Base-by-base conservation (phyloP, 2,113 vertebrate species). In the Chrysochloris asiatica region DNA sequence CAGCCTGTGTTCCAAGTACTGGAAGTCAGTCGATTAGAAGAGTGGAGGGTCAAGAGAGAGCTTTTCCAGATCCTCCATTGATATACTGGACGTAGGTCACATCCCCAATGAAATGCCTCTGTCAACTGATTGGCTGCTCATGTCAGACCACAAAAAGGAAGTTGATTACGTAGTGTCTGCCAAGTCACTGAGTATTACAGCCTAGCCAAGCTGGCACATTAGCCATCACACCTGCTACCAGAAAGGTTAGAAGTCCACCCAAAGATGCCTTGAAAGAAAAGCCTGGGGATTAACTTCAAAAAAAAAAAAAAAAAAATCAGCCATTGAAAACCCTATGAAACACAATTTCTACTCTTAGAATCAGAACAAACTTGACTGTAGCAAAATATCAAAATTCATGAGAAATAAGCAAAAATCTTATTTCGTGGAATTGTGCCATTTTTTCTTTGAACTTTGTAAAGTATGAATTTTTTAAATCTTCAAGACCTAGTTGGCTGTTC, bases 371-470 rank as follows among this genome's bases (percentile, higher is more conserved):
- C 63, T n/a, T 33, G 19, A 67, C 63, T 67, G 8, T 36, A 67
- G 33, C 33, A 16, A 67, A 67, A 17, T 12, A 63, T 30, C 8
- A 54, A 61, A 30, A 33, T 13, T 33, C 12, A 63, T 83, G 36
- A 88, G 69, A 76, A 89, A 36, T 80, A 30, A 91, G 63, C 41
- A 16, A 81, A 91, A 41, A 82, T 56, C 17, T 90, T 11, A 13
- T 50, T 86, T 30, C 67, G n/a, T n/a, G 47, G 17, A 76, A 61
- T 86, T 47, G 50, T 80, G 38, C 61, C 67, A 2, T 83, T 14
- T 83, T 87, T 85, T 83, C 45, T 79, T 83, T 71, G 38, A 47
- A 72, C 33, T 38, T 83, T 67, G 54, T 73, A 85, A 38, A 72
- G 41, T 41, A 38, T 36, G 21, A 65, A 59, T 45, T 67, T 63